A percentile compares a stretch with the other conserved stretches of the same genome.
phyloP scores from a whole-genome alignment of 2,113 vertebrate species.

The Climacteris rufus region DNA sequence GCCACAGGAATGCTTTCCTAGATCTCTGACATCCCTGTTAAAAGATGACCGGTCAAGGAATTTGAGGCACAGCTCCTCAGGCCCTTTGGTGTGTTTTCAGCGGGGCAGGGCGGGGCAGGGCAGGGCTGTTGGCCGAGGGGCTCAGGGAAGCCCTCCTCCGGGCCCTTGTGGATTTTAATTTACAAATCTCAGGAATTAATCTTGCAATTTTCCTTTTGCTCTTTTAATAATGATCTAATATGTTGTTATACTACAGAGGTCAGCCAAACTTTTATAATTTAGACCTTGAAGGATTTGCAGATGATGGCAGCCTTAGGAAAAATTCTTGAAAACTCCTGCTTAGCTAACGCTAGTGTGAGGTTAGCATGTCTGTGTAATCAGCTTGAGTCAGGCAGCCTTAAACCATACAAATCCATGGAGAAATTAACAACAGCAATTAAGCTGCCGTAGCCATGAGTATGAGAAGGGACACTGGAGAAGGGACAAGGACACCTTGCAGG shows the following conservation, averaged over 20 bases:
- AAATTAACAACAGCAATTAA: neutral
- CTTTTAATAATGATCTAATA: neutral
- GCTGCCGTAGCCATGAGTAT: neutral
- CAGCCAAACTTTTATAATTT: neutral
- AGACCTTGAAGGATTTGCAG: neutral
- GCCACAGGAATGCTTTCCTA: constrained; percentile 39
- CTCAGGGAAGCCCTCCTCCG: rapidly evolving
- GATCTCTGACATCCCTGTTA: constrained; percentile 27
- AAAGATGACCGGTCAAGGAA: constrained; percentile 28
- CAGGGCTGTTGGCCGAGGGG: neutral
- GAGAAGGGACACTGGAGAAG: neutral
- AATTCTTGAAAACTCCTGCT: neutral
- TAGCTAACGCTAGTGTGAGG: neutral
- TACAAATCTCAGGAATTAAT: neutral
- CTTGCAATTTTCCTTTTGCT: neutral
- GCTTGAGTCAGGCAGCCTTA: neutral
- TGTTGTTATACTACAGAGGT: neutral
- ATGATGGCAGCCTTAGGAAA: neutral
- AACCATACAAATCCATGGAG: neutral
- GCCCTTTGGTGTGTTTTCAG: neutral
- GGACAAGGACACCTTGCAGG: neutral
- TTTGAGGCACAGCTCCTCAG: neutral
- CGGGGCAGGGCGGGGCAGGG: neutral
- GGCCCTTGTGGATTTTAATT: neutral
- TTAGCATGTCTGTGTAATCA: neutral